A percentile compares a stretch with the other conserved stretches of the same genome.
Conservation (phyloP, 2,888 invertebrate species). For the Drosophila neonasuta region DNA sequence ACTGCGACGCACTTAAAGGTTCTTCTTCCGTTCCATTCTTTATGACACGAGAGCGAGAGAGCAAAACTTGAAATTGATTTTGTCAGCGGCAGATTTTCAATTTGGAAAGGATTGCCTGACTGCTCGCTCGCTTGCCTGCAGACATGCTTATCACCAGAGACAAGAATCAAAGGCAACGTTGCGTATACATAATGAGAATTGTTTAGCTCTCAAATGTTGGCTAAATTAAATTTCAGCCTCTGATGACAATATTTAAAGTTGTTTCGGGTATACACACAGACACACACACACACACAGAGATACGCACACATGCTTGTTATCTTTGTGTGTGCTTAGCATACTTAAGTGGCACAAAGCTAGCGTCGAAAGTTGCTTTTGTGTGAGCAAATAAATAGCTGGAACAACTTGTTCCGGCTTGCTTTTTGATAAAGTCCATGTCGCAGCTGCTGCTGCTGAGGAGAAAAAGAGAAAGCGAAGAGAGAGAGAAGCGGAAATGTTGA, state of each 20-base stretch:
- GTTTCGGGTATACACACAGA: conserved; percentile 2
- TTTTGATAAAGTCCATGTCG: conserved; percentile 30
- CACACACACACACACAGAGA: conserved; percentile 2
- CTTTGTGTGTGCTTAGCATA: conserved; percentile 57
- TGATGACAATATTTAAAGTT: conserved; percentile 43
- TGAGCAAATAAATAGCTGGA: conserved; percentile 39
- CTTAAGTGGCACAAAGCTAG: conserved; percentile 39
- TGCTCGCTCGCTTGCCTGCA: not conserved
- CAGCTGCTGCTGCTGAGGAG: not conserved
- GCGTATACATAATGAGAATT: conserved; percentile 37
- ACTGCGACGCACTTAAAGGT: conserved; percentile 32
- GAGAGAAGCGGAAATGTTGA: conserved; percentile 9
- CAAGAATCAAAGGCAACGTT: conserved; percentile 24
- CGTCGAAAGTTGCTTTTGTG: conserved; percentile 27
- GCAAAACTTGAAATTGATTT: conserved; percentile 53
- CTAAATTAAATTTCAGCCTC: conserved; percentile 39
- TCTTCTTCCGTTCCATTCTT: not conserved
- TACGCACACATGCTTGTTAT: conserved; percentile 4
- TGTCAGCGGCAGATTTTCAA: conserved; percentile 24
- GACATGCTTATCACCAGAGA: conserved; percentile 27
- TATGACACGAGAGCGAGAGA: not conserved
- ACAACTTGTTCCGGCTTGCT: conserved; percentile 31
- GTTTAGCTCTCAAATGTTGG: conserved; percentile 6
- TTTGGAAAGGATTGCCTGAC: conserved; percentile 59
- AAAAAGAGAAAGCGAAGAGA: too few species aligned